These are phyloP conservation scores for Helicoverpa zea DNA, from an alignment of 1,140 invertebrate genomes.

Conservation along the genomic window DNA sequence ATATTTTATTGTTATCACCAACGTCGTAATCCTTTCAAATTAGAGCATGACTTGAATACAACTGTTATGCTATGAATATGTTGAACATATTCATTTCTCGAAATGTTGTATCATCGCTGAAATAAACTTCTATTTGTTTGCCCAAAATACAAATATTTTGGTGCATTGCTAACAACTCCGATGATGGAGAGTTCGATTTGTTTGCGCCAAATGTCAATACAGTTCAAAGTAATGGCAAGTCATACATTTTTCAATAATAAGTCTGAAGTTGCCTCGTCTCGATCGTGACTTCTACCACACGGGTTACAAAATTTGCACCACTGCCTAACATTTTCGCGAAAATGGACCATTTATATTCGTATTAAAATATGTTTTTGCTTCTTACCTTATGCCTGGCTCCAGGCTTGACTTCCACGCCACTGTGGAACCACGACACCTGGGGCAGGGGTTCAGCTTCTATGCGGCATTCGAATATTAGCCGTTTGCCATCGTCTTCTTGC, in stretches of 20 bases:
- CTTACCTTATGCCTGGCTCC: conserved; percentile 94
- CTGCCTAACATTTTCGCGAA: no score
- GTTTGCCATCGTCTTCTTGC: conserved; percentile 98
- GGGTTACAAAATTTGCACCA: no score
- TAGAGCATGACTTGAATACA: no score
- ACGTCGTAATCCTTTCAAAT: no score
- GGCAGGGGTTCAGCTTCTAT: conserved; percentile 98
- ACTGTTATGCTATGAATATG: neutral
- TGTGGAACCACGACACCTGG: conserved; percentile 96
- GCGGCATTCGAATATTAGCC: conserved; percentile 97
- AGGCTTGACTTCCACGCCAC: conserved; percentile 92
- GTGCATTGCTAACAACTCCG: neutral
- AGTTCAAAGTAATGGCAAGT: no score
- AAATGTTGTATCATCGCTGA: neutral
- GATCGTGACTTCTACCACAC: no score
- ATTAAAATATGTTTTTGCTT: neutral
- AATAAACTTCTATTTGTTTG: neutral
- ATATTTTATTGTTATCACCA: no score
- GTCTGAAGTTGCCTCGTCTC: no score
- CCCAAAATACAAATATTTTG: neutral
- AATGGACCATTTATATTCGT: no score
- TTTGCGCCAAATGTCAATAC: neutral
- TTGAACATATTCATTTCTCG: neutral
- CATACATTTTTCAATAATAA: no score
- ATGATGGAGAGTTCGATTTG: neutral